Base-by-base conservation (phyloP, 2,797 vertebrate species). In the Malacoctenus gilli region DNA sequence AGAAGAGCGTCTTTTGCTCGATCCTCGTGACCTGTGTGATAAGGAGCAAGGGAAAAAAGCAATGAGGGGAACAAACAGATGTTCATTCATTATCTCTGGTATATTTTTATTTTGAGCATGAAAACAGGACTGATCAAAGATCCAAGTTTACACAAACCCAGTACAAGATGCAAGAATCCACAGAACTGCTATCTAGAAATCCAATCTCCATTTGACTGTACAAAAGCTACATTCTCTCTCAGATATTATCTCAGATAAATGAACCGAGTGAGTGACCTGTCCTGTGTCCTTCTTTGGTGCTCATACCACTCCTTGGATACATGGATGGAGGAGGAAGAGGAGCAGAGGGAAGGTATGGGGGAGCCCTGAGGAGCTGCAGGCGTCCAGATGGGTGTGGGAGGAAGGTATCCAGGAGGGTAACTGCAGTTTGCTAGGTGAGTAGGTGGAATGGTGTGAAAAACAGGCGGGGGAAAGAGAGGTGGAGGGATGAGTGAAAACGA, bases 251-350 rank as follows among this genome's bases (percentile, higher is more conserved):
- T n/a, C n/a, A n/a, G n/a, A n/a, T n/a, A n/a, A n/a, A n/a, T n/a
- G n/a, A n/a, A n/a, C n/a, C n/a, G n/a, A n/a, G n/a, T n/a, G n/a
- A 58, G 92, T 90, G 88, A 97, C 95, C 96, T 95, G 82, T 97
- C 95, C 69, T 92, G 95, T 12, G 92, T 89, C 51, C 93, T 91
- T 42, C 91, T 92, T n/a, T 96, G 93, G 43, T 94, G 91, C 74
- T 89, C 91, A 89, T 95, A 95, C 92, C 96, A 96, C 68, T 98
- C 94, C 77, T 93, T 94, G 74, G 95, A 94, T 55, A 96, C 85
- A 67, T 94, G 80, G 12, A 65, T 16, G 0, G 79, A 72, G 39
- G 83, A 70, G 23, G 80, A 22, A 8, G 84, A 23, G 15, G 82
- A 13, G 8, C 95, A 87, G 67, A 94, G 80, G 19, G 85, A 53